Evolutionary conservation across 2,797 vertebrate genomes (phyloP).

Genomic region (Vireo griseus): DNA sequence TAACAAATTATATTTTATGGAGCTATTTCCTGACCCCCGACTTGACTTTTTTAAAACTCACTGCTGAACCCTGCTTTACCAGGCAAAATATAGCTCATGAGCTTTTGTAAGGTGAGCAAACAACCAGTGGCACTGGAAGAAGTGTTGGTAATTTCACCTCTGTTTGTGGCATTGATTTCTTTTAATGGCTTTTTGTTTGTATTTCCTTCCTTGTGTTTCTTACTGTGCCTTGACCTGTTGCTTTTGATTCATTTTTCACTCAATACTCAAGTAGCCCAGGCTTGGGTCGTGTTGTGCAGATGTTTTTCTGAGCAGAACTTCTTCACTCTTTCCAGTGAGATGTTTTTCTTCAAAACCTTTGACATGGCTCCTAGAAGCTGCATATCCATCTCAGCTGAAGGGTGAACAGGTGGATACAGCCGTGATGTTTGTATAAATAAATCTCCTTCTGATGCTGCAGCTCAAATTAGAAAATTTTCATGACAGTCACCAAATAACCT

Average conservation of each 20-base stretch:
- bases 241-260: not conserved
- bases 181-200: slow-evolving; percentile 12
- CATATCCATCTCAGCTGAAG: not conserved
- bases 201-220: not conserved
- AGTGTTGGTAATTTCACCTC: not conserved
- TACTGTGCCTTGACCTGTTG: not conserved
- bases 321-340: not conserved
- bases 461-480: not conserved
- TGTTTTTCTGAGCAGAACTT: not conserved
- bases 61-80: not conserved
- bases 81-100: not conserved
- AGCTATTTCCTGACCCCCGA: not conserved
- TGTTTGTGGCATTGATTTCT: slow-evolving; percentile 6
- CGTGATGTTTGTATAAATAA: not conserved
- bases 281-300: not conserved
- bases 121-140: not conserved
- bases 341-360: not conserved
- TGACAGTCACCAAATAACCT: not conserved
- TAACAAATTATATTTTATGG: not conserved
- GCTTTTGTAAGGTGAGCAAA: not conserved
- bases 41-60: not conserved
- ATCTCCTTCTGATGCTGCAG: not conserved
- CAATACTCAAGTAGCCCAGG: not conserved
- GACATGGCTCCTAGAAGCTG: not conserved
- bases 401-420: not conserved